Base-by-base conservation (phyloP, 2,888 invertebrate species). In the Subacronicta megacephala region DNA sequence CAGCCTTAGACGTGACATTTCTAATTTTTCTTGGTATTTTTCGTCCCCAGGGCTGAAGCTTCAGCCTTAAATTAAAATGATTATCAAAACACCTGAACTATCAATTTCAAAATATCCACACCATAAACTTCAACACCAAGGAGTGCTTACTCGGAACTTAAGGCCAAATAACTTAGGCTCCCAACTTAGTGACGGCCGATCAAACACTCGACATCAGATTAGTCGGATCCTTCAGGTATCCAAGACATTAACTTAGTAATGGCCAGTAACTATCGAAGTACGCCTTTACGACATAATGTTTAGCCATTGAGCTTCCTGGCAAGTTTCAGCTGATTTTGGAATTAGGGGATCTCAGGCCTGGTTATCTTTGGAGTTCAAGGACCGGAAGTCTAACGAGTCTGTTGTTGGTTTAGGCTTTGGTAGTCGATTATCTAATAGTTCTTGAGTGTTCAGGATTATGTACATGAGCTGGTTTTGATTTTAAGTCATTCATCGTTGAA, bases 211-310 rank as follows among this genome's bases (percentile, higher is more conserved):
- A 62, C 68, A 67, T 68, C 44, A 51, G 57, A 65, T 65, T 72
- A 74, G 71, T 51, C n/a, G 33, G 43, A 57, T 49, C 55, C 62
- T 60, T 40, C 65, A 65, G 62, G 61, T 71, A 74, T 57, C 68
- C 35, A 10, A 47, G 46, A 46, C 51, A 68, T 69, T 62, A 69
- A 72, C 73, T 72, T 69, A 55, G 50, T 74, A 74, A 72, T 72
- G 58, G 66, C 55, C 71, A 61, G 58, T 74, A 72, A 74, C 69
- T 68, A 62, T 49, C 56, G 53, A 68, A 57, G 70, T 68, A 51
- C 26, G 17, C 33, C 18, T 35, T 53, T 51, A 56, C 42, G 52
- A 67, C 37, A 23, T 47, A 51, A 72, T 68, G 37, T 54, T 70
- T 52, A 56, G 31, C 20, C 20, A 51, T 42, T 26, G 41, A 42